Evolutionary conservation across 2,888 invertebrate genomes (phyloP).

Genomic region (Andrena dorsata): DNA sequence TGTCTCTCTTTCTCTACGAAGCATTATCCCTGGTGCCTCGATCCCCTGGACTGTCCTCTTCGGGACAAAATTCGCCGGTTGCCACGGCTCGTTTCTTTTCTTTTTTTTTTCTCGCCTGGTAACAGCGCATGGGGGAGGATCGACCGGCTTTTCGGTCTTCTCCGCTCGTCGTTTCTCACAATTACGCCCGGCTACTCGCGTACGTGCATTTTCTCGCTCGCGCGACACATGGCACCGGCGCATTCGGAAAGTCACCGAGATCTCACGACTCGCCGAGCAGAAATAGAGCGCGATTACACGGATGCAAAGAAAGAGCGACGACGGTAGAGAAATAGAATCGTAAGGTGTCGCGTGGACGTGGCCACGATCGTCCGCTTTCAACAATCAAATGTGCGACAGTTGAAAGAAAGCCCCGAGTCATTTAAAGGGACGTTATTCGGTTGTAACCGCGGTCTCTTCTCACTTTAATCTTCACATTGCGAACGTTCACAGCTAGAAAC

Average conservation of each 20-base stretch:
- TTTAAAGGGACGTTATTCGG: too few relatives aligned
- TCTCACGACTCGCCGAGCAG: slow-evolving; percentile 43
- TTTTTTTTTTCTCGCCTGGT: slow-evolving; percentile 24
- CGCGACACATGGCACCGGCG: slow-evolving; percentile 31
- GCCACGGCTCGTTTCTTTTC: not conserved
- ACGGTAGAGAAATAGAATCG: slow-evolving; percentile 11
- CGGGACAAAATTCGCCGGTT: slow-evolving; percentile 24
- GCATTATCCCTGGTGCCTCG: not conserved
- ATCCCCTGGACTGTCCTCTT: not conserved
- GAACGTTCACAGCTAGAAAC: too few relatives aligned
- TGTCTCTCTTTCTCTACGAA: slow-evolving; percentile 10
- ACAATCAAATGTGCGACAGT: not conserved
- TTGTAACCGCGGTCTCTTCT: too few relatives aligned
- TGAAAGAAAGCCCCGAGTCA: too few relatives aligned
- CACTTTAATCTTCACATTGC: too few relatives aligned
- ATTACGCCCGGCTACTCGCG: slow-evolving; percentile 10
- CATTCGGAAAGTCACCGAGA: slow-evolving; percentile 58
- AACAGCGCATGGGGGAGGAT: slow-evolving; percentile 33
- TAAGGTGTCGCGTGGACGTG: slow-evolving; percentile 25
- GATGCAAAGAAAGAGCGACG: not conserved
- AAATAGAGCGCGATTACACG: slow-evolving; percentile 53
- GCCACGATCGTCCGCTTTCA: slow-evolving; percentile 10
- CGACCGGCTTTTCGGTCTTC: slow-evolving; percentile 45
- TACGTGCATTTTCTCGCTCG: not conserved
- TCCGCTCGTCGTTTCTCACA: slow-evolving; percentile 17